Percentiles rank a stretch among this genome's conserved stretches.
Evolutionary conservation across 2,888 invertebrate genomes (phyloP).

Genomic region (Ephialtes manifestator): DNA sequence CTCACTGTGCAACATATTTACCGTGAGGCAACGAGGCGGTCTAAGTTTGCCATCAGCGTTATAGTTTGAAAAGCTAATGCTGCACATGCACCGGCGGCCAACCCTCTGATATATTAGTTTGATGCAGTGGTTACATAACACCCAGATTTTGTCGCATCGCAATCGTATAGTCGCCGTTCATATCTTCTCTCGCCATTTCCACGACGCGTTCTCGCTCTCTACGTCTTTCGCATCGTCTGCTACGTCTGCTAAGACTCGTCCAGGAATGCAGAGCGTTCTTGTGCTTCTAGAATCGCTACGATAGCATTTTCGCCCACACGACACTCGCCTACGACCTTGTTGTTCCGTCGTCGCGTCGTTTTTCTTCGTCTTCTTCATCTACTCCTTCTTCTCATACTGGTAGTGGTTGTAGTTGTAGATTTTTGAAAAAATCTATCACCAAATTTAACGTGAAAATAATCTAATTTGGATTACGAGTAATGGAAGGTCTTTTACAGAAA

Average conservation of each 20-base stretch:
- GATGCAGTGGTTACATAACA: conserved; percentile 79
- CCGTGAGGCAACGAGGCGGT: conserved; percentile 59
- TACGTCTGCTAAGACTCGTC: conserved; percentile 59
- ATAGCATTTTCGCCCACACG: conserved; percentile 57
- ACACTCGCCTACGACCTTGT: conserved; percentile 64
- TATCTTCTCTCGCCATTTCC: conserved; percentile 65
- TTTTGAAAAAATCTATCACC: too few relatives aligned
- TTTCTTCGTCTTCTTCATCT: conserved; percentile 43
- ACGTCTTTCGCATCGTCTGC: conserved; percentile 43
- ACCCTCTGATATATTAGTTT: conserved; percentile 80
- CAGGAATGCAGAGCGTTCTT: conserved; percentile 64
- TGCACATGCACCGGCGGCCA: conserved; percentile 63
- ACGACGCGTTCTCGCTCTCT: conserved; percentile 36
- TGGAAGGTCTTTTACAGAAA: too few relatives aligned
- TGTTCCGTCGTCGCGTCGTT: conserved; percentile 47
- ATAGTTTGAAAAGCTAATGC: conserved; percentile 13
- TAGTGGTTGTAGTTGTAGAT: background rate
- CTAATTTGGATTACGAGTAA: too few relatives aligned
- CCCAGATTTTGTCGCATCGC: conserved; percentile 76
- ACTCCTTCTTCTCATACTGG: background rate
- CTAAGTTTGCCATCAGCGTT: conserved; percentile 54
- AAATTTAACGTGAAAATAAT: too few relatives aligned
- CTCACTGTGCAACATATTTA: conserved; percentile 15
- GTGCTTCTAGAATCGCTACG: conserved; percentile 24
- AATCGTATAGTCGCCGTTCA: conserved; percentile 80